phyloP scores from a whole-genome alignment of 2,888 invertebrate species.

The Clostera curtula region DNA sequence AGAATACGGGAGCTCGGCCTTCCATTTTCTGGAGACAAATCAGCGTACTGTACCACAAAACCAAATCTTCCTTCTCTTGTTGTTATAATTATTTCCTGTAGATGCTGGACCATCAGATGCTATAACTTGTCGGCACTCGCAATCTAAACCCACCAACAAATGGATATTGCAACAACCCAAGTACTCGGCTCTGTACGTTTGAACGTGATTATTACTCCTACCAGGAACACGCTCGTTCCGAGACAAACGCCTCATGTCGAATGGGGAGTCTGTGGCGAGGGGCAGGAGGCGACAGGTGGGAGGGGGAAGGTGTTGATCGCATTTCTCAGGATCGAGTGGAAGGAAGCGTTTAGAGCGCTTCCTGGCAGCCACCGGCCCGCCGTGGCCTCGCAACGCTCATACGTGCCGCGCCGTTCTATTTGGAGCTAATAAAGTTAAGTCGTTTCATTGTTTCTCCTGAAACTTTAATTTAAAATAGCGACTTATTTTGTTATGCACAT shows the following conservation, averaged over 20 bases:
- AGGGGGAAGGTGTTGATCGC: slow-evolving; percentile 15
- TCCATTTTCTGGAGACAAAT: too few species aligned
- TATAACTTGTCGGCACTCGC: too few species aligned
- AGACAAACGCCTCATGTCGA: not conserved
- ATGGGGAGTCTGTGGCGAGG: not conserved
- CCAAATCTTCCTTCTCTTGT: too few species aligned
- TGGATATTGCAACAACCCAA: too few species aligned
- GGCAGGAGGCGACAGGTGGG: slow-evolving; percentile 1
- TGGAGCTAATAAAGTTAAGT: slow-evolving; percentile 15
- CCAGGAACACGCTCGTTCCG: not conserved
- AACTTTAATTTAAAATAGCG: too few species aligned
- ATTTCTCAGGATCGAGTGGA: slow-evolving; percentile 29
- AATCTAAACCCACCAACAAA: too few species aligned
- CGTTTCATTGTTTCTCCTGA: slow-evolving; percentile 3
- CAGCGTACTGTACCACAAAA: too few species aligned
- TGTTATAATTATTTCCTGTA: too few species aligned
- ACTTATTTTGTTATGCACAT: too few species aligned
- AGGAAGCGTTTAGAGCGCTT: slow-evolving; percentile 34
- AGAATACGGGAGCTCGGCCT: too few species aligned
- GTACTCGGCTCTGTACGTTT: too few species aligned
- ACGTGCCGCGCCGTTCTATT: slow-evolving; percentile 6
- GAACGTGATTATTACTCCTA: not conserved
- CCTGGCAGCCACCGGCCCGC: slow-evolving; percentile 5
- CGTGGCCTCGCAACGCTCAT: not conserved
- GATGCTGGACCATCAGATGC: too few species aligned